Percentiles rank a stretch among this genome's conserved stretches.
Conservation (phyloP, 1,140 invertebrate species). For the Drosophila grimshawi region DNA sequence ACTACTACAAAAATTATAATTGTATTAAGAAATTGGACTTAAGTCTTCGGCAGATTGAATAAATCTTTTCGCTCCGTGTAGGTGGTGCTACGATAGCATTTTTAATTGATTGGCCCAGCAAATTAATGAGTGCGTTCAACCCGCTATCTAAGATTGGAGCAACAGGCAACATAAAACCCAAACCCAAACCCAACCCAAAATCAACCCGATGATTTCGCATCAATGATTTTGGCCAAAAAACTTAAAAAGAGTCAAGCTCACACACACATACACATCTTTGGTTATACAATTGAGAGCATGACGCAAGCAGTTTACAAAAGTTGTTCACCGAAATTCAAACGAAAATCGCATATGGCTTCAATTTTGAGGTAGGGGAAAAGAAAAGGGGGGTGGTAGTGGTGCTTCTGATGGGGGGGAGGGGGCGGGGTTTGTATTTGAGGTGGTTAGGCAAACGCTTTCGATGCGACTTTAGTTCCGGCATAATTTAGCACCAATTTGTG, state of each 20-base stretch:
- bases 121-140: slow-evolving; percentile 66
- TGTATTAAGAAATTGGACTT: no score
- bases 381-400: background rate
- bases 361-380: slow-evolving; percentile 25
- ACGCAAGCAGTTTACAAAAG: slow-evolving; percentile 45
- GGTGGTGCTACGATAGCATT: slow-evolving; percentile 5
- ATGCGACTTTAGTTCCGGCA: slow-evolving; percentile 67
- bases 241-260: slow-evolving; percentile 2
- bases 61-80: background rate
- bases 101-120: slow-evolving; percentile 28
- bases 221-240: slow-evolving; percentile 37
- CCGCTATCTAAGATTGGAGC: slow-evolving; percentile 34
- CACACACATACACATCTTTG: slow-evolving; percentile 34
- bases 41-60: no score
- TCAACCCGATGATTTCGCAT: background rate
- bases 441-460: slow-evolving; percentile 5
- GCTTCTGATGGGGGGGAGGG: background rate
- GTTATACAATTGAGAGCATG: slow-evolving; percentile 63
- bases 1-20: no score
- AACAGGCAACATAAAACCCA: slow-evolving; percentile 13
- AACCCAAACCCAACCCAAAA: background rate
- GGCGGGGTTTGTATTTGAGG: no score
- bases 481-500: slow-evolving; percentile 82
- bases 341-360: slow-evolving; percentile 47
- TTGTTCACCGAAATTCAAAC: background rate